Evolutionary conservation across 2,113 vertebrate species (phyloP).

Genomic region (Galbula dea): DNA sequence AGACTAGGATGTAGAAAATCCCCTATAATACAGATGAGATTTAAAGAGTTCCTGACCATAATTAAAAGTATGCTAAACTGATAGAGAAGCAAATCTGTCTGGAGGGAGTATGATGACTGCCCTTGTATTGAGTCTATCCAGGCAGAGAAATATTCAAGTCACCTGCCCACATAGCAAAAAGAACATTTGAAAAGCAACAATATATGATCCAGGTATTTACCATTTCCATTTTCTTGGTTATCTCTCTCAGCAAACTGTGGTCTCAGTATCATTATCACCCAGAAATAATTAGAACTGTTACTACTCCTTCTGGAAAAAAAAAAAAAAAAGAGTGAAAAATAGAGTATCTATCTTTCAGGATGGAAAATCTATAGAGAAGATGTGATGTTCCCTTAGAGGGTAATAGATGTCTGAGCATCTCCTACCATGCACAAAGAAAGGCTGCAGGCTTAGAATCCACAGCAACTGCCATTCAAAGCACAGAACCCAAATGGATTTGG

Average conservation of each 20-base stretch:
- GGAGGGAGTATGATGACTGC: background rate
- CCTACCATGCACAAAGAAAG: background rate
- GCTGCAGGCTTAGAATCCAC: background rate
- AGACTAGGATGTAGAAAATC: background rate
- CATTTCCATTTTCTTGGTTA: background rate
- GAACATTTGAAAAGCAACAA: background rate
- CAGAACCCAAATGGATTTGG: background rate
- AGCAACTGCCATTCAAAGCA: background rate
- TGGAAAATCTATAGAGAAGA: background rate
- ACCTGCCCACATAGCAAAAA: background rate
- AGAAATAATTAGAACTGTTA: background rate
- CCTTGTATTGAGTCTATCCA: background rate
- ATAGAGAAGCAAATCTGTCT: conserved; percentile 12
- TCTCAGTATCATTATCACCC: background rate
- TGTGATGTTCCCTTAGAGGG: background rate
- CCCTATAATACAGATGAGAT: background rate
- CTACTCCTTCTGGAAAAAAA: background rate
- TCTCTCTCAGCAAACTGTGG: background rate
- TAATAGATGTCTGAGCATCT: background rate
- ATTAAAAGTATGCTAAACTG: conserved; percentile 26
- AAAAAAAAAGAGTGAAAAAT: background rate
- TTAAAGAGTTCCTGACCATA: conserved; percentile 10
- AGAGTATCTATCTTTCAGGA: background rate
- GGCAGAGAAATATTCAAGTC: background rate
- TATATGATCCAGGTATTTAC: background rate